Conservation (phyloP, 2,113 vertebrate species). For the Physeter macrocephalus region DNA sequence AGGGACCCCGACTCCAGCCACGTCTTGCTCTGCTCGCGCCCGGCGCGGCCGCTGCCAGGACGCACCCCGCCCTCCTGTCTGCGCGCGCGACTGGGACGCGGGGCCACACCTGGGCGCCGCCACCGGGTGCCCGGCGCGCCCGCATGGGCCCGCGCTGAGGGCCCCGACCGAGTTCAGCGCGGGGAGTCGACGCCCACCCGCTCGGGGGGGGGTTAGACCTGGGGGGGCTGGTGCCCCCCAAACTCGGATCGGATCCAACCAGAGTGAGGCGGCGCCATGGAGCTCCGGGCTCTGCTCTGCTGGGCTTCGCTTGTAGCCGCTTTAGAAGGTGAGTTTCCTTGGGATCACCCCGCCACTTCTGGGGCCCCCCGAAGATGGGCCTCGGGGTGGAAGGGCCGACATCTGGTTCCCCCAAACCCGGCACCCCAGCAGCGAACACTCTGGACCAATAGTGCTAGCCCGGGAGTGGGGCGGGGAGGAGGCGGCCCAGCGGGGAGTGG, state of each 20-base stretch:
- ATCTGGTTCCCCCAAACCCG: not conserved
- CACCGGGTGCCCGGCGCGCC: not conserved
- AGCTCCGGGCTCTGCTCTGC: conserved; percentile 56
- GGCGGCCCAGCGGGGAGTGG: conserved; percentile 63
- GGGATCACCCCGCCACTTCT: not conserved
- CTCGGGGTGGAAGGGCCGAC: not conserved
- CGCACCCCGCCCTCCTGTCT: not conserved
- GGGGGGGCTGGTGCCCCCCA: conserved; percentile 64
- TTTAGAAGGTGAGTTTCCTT: conserved; percentile 54
- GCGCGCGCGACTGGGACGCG: not conserved
- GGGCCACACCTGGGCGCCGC: conserved; percentile 59
- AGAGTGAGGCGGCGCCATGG: conserved; percentile 40
- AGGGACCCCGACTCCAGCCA: conserved; percentile 48
- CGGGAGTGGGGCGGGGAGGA: conserved; percentile 42
- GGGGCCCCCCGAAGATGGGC: not conserved
- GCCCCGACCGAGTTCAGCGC: not conserved
- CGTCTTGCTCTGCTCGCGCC: not conserved
- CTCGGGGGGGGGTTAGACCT: conserved; percentile 28
- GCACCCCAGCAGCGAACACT: conserved; percentile 47
- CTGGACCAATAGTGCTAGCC: conserved; percentile 19
- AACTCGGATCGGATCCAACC: conserved; percentile 32
- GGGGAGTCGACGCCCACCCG: not conserved
- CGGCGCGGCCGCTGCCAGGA: not conserved
- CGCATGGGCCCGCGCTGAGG: conserved; percentile 30
- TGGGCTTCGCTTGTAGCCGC: conserved; percentile 52